These are phyloP conservation scores for Cliona cf. orientalis DNA, from an alignment of 37 sponge, comb jelly and placozoan genomes.

Conservation along the genomic window DNA sequence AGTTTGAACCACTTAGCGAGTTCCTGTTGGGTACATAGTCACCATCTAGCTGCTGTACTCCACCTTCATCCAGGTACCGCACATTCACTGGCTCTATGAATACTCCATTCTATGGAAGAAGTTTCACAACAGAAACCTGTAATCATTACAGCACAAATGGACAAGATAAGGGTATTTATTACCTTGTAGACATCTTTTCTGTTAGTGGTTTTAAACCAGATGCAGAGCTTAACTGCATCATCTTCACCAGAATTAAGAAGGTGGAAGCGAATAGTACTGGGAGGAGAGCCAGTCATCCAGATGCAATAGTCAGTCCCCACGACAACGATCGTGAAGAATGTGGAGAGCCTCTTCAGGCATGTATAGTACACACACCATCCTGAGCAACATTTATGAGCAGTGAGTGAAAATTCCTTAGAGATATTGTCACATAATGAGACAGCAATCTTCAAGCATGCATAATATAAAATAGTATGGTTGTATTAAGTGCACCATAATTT, in stretches of 20 bases:
- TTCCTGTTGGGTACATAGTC: conserved; percentile 19
- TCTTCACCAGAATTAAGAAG: conserved; percentile 73
- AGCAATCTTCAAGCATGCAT: too few species aligned
- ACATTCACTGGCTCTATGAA: conserved; percentile 65
- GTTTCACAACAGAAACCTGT: not conserved
- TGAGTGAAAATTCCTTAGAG: not conserved
- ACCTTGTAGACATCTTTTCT: conserved; percentile 87
- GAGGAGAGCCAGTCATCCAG: conserved; percentile 81
- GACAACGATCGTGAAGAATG: conserved; percentile 82
- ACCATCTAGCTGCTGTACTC: conserved; percentile 14
- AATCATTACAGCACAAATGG: not conserved
- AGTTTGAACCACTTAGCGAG: conserved; percentile 64
- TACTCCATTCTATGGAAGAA: conserved; percentile 67
- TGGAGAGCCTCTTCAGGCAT: conserved; percentile 89
- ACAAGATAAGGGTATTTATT: not conserved
- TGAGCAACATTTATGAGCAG: not conserved
- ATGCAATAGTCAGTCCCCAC: conserved; percentile 71
- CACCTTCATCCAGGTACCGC: conserved; percentile 23
- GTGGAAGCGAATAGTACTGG: conserved; percentile 67
- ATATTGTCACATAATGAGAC: too few species aligned
- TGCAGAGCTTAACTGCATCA: conserved; percentile 53
- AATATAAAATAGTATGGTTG: too few species aligned
- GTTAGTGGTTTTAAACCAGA: conserved; percentile 79
- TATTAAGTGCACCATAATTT: too few species aligned
- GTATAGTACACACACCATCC: conserved; percentile 94